Evolutionary conservation across 2,797 vertebrate species (phyloP), one percentile per base, ranked within the genome.

Genomic region (Neopelma chrysocephalum): DNA sequence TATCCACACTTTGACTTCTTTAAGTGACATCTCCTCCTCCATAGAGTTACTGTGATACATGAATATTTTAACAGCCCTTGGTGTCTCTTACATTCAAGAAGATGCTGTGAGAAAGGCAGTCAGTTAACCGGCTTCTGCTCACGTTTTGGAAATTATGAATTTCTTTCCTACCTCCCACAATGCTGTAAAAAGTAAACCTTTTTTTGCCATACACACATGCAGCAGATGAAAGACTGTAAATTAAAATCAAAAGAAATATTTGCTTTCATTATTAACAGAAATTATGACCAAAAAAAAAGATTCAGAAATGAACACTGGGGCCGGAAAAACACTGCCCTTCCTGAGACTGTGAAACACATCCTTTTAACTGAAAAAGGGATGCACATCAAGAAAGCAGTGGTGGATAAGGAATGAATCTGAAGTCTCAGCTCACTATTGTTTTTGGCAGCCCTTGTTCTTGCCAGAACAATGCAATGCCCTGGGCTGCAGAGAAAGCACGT

Each of bases 261-360:
- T 83, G 34, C 12, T 83, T 86, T 93, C 36, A 13, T 38, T 50
- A 61, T 17, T 54, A 78, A 68, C 38, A 54, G 31, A 89, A 87
- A 82, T 56, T 10, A 69, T 3, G 5, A 48, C 11, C 2, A 40
- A 73, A 82, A 80, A 17, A 36, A 40, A 25, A 13, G 0, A 70
- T 18, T 76, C 58, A 93, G 53, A 82, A 85, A 69, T 32, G 3
- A 94, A 84, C 36, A 17, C 16, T 42, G 42, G 58, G 43, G 70
- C 87, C 4, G 22, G 97, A 91, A 94, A 86, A 96, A 94, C 96
- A 94, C 96, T 83, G 90, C 92, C 87, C 77, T 84, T 78, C 87
- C 89, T 34, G 91, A 96, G 90, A 82, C 92, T 82, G 56, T 87
- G 94, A 96, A 96, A 97, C 61, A 77, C 81, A 89, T 86, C 90